Evolutionary conservation across 2,888 invertebrate genomes (phyloP).

Genomic region (Chrysomela aeneicollis): DNA sequence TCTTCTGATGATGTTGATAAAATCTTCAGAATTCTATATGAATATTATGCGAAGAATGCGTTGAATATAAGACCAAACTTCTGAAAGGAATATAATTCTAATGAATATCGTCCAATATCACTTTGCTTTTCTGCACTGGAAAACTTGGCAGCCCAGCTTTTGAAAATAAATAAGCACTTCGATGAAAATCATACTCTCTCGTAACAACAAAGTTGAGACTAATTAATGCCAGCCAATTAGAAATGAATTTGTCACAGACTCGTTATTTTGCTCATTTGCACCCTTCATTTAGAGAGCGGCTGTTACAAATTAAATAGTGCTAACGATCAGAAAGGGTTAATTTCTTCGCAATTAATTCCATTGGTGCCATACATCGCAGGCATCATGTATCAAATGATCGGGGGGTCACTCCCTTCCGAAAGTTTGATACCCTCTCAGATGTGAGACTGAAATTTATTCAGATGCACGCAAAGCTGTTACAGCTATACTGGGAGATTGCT

Average conservation of each 20-base stretch:
- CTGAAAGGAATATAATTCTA: no score
- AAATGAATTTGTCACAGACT: slow-evolving; percentile 42
- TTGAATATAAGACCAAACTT: no score
- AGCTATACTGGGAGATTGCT: not conserved
- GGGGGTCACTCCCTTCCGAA: slow-evolving; percentile 43
- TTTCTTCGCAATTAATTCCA: slow-evolving; percentile 49
- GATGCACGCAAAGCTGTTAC: not conserved
- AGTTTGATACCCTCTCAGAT: slow-evolving; percentile 4
- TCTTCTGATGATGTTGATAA: no score
- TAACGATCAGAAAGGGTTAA: slow-evolving; percentile 48
- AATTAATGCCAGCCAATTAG: slow-evolving; percentile 36
- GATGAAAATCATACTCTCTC: not conserved
- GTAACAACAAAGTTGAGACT: not conserved
- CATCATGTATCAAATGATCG: slow-evolving; percentile 49
- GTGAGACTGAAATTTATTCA: not conserved
- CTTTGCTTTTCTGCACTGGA: no score
- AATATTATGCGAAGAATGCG: no score
- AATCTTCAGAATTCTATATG: no score
- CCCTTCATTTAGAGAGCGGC: slow-evolving; percentile 31
- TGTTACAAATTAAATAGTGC: slow-evolving; percentile 47
- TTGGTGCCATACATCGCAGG: slow-evolving; percentile 41
- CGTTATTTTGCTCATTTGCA: slow-evolving; percentile 42
- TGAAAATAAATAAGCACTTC: not conserved
- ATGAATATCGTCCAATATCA: no score
- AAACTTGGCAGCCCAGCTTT: no score